Base-by-base conservation (phyloP, 2,797 vertebrate species). In the Nothura maculosa region DNA sequence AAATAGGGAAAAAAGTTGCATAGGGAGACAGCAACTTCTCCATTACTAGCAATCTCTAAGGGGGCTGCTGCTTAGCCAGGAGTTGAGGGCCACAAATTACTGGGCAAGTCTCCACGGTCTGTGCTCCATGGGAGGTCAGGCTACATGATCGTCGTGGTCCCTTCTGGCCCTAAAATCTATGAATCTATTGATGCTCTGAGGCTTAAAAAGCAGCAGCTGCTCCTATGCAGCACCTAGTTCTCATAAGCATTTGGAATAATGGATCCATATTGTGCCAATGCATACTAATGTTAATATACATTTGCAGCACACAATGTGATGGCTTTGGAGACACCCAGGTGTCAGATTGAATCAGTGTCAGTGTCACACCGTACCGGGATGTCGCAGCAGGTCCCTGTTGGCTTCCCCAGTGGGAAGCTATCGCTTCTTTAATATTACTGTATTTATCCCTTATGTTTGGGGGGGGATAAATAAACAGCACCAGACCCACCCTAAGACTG, bases 241-340 rank as follows among this genome's bases (percentile, higher is more conserved):
- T 96, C 93, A 89, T 68, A 95, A 95, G 95, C 95, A 12, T 95
- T 95, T 69, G 92, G 93, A 95, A 96, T 95, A 96, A 96, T 96
- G 94, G 94, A 96, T 96, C 95, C 95, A 96, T 96, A 96, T 96
- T 96, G 95, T 96, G 95, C 95, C 94, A 95, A 96, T 96, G 96
- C 95, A 96, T 96, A 96, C 95, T 96, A 96, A 96, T 96, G 95
- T 94, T 96, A 77, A 95, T 93, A 93, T 95, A 96, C 93, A 92
- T 96, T 94, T 80, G 88, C 81, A 10, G 90, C 90, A 15, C 90
- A 94, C 90, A 93, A 82, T 90, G 94, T 55, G 88, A 89, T 38
- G 94, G 95, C 94, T 96, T 94, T 43, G 90, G 94, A 96, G 96
- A 95, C 93, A 94, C 95, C 95, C 84, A 72, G 93, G 95, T 95